Percentiles rank a stretch among this genome's conserved stretches.
Conservation (phyloP, 2,888 invertebrate genomes). For the Cyclophora punctaria region DNA sequence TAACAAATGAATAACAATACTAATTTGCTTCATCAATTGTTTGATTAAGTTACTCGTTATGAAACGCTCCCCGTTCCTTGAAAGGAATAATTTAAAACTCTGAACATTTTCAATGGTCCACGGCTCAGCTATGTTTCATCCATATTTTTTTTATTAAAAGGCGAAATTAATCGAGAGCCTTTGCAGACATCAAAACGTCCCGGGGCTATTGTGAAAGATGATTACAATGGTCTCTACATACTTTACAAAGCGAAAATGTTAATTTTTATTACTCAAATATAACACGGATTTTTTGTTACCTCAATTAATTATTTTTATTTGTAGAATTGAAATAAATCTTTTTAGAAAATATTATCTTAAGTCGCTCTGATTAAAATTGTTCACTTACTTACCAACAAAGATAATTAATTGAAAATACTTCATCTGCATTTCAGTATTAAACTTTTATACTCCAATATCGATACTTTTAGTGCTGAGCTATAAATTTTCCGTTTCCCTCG, state of each 20-base stretch:
- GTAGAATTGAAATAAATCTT: neutral
- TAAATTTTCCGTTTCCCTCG: constrained; percentile 14
- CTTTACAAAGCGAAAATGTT: constrained; percentile 62
- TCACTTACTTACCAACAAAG: too few relatives aligned
- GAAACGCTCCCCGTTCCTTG: neutral
- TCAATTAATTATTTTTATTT: constrained; percentile 22
- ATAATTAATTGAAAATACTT: too few relatives aligned
- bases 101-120: too few relatives aligned
- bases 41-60: constrained; percentile 3
- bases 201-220: constrained; percentile 62
- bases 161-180: constrained; percentile 65
- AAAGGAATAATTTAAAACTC: constrained; percentile 1
- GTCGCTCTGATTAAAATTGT: too few relatives aligned
- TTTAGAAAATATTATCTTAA: too few relatives aligned
- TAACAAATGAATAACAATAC: constrained; percentile 1
- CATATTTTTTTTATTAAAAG: constrained; percentile 54
- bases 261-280: constrained; percentile 64
- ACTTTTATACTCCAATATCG: too few relatives aligned
- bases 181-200: constrained; percentile 66
- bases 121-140: constrained; percentile 27
- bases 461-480: constrained; percentile 1
- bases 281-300: constrained; percentile 33
- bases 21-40: constrained; percentile 6
- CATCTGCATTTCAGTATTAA: too few relatives aligned
- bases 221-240: constrained; percentile 52